phyloP scores from a whole-genome alignment of 2,113 vertebrate genomes.

The Pelodiscus sinensis region DNA sequence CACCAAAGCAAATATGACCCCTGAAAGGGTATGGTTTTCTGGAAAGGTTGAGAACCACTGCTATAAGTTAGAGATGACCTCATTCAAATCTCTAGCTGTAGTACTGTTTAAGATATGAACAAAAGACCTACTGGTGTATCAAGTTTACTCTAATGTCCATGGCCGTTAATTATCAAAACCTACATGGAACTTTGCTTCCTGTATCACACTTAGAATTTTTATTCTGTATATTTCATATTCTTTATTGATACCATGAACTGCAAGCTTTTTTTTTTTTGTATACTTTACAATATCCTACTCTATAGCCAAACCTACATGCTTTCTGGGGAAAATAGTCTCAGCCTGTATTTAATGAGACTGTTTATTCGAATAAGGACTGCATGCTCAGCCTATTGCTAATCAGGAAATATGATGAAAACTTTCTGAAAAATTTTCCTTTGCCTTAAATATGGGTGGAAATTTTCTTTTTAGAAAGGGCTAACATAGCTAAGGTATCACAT shows the following conservation, averaged over 20 bases:
- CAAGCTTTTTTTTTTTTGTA: not conserved
- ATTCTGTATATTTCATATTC: not conserved
- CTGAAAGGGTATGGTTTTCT: too few species aligned
- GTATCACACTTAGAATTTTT: not conserved
- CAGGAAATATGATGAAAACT: not conserved
- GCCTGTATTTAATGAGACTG: not conserved
- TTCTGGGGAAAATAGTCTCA: not conserved
- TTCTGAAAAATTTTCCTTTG: not conserved
- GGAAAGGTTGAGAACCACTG: too few species aligned
- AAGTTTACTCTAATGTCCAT: not conserved
- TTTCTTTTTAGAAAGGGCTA: not conserved
- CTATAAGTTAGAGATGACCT: not conserved
- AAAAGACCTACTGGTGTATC: not conserved
- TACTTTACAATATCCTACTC: not conserved
- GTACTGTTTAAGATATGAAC: rapidly evolving
- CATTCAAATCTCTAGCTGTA: not conserved
- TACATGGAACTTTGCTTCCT: not conserved
- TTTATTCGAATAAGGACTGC: rapidly evolving
- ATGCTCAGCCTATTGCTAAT: not conserved
- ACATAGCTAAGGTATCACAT: not conserved
- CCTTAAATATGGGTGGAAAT: not conserved
- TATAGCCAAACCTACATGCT: not conserved
- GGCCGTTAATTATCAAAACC: not conserved
- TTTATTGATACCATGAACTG: not conserved
- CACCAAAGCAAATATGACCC: too few species aligned